These are phyloP conservation scores for Anoplius nigerrimus DNA, from an alignment of 2,888 invertebrate species.

Conservation along the genomic window DNA sequence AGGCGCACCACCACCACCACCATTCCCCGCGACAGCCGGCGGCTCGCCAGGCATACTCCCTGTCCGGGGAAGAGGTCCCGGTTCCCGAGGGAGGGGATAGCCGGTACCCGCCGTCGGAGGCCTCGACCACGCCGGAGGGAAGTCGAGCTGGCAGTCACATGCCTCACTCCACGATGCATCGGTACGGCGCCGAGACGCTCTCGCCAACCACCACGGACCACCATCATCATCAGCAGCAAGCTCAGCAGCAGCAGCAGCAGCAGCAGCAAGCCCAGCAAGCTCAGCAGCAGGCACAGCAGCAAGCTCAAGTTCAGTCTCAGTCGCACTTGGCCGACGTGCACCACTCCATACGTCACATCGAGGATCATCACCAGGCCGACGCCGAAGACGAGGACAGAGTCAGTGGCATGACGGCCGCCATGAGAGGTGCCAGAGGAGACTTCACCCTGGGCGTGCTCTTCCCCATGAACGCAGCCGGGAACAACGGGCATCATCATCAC, in stretches of 20 bases:
- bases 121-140: conserved; percentile 66
- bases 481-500: conserved; percentile 28
- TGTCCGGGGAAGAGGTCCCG: conserved; percentile 67
- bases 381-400: conserved; percentile 59
- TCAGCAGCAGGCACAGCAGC: conserved; percentile 46
- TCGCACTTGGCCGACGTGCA: conserved; percentile 30
- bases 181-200: conserved; percentile 69
- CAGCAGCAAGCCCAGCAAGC: conserved; percentile 44
- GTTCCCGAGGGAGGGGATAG: conserved; percentile 71
- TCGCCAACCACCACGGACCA: conserved; percentile 63
- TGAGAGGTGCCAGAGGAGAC: conserved; percentile 61
- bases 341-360: conserved; percentile 42
- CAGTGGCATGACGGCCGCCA: conserved; percentile 62
- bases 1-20: conserved; percentile 44
- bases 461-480: conserved; percentile 23
- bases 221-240: conserved; percentile 56
- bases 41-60: conserved; percentile 53
- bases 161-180: conserved; percentile 72
- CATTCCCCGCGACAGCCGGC: conserved; percentile 49
- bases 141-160: conserved; percentile 70
- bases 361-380: conserved; percentile 33
- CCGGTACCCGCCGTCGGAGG: conserved; percentile 55
- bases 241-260: conserved; percentile 40
- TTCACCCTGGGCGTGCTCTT: conserved; percentile 58
- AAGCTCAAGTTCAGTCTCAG: conserved; percentile 42